These are phyloP conservation scores for Scaptodrosophila latifasciaeformis DNA, from an alignment of 2,888 invertebrate species.

Conservation along the genomic window DNA sequence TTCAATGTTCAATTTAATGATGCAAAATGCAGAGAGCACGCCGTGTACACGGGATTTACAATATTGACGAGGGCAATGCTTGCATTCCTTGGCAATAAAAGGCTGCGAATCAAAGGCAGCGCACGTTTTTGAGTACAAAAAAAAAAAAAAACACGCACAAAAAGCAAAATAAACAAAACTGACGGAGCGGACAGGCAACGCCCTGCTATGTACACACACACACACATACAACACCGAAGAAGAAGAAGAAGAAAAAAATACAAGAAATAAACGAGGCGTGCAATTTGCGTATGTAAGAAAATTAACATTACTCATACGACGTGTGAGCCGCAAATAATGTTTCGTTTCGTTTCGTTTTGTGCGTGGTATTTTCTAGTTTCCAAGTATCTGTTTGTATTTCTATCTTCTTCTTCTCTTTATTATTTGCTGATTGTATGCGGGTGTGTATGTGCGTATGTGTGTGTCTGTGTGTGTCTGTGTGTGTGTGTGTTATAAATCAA, in stretches of 20 bases:
- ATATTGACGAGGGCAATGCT: neutral
- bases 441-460: too few relatives aligned
- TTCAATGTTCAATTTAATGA: constrained; percentile 27
- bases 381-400: neutral
- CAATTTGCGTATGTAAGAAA: constrained; percentile 7
- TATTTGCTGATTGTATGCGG: too few relatives aligned
- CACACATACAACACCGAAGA: neutral
- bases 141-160: neutral
- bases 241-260: neutral
- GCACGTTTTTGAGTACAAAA: constrained; percentile 14
- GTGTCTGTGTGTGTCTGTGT: too few relatives aligned
- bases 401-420: neutral
- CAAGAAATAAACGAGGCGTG: neutral
- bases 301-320: constrained; percentile 35
- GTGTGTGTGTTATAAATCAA: constrained; percentile 7
- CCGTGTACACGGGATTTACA: constrained; percentile 48
- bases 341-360: neutral
- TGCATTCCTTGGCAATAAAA: neutral
- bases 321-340: neutral
- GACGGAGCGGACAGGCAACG: constrained; percentile 5
- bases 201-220: constrained; percentile 6
- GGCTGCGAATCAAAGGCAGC: neutral
- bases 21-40: constrained; percentile 42
- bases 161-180: constrained; percentile 1
- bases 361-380: too few relatives aligned